These are phyloP conservation scores for Pristionchus maxplancki DNA, from an alignment of 2,888 invertebrate genomes.

Conservation along the genomic window DNA sequence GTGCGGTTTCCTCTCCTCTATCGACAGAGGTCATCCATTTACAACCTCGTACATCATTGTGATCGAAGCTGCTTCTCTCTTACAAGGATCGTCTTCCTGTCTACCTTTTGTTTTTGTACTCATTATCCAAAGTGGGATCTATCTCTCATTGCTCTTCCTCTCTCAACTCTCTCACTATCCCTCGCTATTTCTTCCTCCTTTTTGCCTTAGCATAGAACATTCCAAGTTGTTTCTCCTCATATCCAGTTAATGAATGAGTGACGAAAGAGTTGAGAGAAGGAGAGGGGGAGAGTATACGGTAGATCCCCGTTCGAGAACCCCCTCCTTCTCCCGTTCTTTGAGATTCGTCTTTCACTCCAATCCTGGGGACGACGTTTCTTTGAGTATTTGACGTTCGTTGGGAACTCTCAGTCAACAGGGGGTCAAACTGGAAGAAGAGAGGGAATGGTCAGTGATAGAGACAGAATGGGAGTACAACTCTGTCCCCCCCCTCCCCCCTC, in stretches of 20 bases:
- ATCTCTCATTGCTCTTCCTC: background rate
- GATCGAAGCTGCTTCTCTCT: background rate
- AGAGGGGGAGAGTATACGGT: constrained; percentile 22
- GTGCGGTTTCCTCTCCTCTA: background rate
- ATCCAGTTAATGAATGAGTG: constrained; percentile 40
- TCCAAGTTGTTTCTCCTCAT: constrained; percentile 30
- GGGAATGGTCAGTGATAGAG: constrained; percentile 27
- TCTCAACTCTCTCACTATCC: constrained; percentile 1
- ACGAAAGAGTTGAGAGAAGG: constrained; percentile 27
- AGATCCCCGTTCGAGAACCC: constrained; percentile 21
- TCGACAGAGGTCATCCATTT: background rate
- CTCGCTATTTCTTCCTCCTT: background rate
- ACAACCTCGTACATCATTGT: background rate
- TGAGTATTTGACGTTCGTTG: constrained; percentile 30
- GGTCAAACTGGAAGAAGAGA: background rate
- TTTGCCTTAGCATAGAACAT: background rate
- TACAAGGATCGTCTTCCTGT: background rate
- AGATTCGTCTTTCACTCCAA: background rate
- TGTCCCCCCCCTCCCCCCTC: background rate
- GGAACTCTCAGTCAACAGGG: background rate
- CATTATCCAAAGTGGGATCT: constrained; percentile 30
- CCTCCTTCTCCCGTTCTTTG: background rate
- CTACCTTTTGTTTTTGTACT: constrained; percentile 18
- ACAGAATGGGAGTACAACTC: background rate
- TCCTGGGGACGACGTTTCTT: constrained; percentile 23